These are phyloP conservation scores for Lota lota DNA, from an alignment of 2,113 vertebrate species.

Conservation along the genomic window DNA sequence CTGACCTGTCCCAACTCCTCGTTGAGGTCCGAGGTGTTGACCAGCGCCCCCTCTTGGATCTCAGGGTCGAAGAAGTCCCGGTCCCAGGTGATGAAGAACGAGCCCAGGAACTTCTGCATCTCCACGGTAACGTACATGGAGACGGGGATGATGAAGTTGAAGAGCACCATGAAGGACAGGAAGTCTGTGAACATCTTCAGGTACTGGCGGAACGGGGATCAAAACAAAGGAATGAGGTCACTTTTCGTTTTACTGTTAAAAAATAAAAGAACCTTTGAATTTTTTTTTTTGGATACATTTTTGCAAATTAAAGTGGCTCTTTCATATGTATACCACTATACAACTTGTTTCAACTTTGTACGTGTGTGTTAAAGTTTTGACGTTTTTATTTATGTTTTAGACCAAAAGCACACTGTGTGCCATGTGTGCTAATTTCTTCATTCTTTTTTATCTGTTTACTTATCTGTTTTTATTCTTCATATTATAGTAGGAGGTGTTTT, in stretches of 20 bases:
- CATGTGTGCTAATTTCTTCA: no score
- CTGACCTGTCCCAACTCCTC: slow-evolving; percentile 96
- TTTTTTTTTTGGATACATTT: no score
- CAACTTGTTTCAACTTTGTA: no score
- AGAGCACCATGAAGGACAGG: slow-evolving; percentile 98
- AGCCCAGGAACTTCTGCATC: slow-evolving; percentile 99
- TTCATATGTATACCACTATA: no score
- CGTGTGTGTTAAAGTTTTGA: no score
- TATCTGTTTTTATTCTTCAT: no score
- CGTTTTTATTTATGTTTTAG: no score
- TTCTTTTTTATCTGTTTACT: no score
- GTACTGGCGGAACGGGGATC: slow-evolving; percentile 71
- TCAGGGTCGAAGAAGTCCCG: slow-evolving; percentile 92
- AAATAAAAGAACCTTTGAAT: no score
- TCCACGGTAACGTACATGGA: slow-evolving; percentile 99
- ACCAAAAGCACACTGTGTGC: no score
- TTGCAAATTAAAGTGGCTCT: no score
- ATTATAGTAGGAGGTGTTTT: no score
- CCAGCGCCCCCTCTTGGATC: slow-evolving; percentile 90
- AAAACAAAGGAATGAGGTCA: not conserved
- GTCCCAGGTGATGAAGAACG: slow-evolving; percentile 98
- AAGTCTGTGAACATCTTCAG: slow-evolving; percentile 97
- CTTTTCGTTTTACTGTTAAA: not conserved
- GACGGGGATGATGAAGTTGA: slow-evolving; percentile 98
- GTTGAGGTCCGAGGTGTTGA: slow-evolving; percentile 97